These are phyloP conservation scores for Diaperis boleti DNA, from an alignment of 2,888 invertebrate species.

Conservation along the genomic window DNA sequence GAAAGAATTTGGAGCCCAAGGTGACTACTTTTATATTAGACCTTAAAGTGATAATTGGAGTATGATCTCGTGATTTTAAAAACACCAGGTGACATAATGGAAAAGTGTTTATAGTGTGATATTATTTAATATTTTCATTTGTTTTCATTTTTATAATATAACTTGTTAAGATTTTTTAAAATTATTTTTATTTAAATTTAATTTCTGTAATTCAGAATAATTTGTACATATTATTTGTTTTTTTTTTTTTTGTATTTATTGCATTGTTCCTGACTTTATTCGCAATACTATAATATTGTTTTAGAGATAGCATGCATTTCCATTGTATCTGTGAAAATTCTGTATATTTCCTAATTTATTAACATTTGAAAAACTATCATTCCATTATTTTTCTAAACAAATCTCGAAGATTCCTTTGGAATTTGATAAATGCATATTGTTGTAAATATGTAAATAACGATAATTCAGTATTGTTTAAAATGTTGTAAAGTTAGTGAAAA, in stretches of 20 bases:
- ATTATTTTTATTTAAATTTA: conserved; percentile 61
- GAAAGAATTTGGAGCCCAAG: conserved; percentile 18
- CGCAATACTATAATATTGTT: conserved; percentile 45
- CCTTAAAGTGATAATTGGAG: conserved; percentile 57
- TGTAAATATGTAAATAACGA: conserved; percentile 61
- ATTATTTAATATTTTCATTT: conserved; percentile 67
- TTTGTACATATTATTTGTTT: conserved; percentile 61
- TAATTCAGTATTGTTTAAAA: conserved; percentile 52
- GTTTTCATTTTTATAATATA: conserved; percentile 59
- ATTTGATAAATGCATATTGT: conserved; percentile 50
- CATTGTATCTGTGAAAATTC: conserved; percentile 49
- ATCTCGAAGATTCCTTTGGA: conserved; percentile 38
- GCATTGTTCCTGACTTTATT: conserved; percentile 65
- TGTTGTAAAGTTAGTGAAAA: conserved; percentile 35
- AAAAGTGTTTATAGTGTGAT: conserved; percentile 66
- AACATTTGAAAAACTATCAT: conserved; percentile 43
- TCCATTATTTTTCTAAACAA: conserved; percentile 36
- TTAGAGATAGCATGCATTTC: conserved; percentile 37
- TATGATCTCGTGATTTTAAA: conserved; percentile 65
- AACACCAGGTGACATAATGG: conserved; percentile 62
- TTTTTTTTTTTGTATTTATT: conserved; percentile 64
- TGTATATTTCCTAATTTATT: conserved; percentile 50
- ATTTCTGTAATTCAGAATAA: conserved; percentile 55
- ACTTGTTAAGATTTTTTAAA: conserved; percentile 60
- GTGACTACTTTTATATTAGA: conserved; percentile 11